Evolutionary conservation across 2,888 invertebrate species (phyloP).

Genomic region (Dorcus parallelipipedus): DNA sequence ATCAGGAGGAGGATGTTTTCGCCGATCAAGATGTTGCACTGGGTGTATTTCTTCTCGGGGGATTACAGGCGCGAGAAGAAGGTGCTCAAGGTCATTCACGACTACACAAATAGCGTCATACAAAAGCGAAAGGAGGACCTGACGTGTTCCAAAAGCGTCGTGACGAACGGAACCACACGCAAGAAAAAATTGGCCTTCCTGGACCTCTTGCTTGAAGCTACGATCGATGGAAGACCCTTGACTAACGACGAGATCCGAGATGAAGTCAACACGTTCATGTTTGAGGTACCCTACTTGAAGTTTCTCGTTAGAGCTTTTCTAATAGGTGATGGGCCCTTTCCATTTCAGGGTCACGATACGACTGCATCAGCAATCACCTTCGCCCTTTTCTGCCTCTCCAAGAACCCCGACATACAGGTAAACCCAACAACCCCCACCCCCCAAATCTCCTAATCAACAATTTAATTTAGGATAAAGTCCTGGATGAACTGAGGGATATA

Average conservation of each 20-base stretch:
- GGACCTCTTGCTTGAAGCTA: not conserved
- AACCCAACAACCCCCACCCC: slow-evolving; percentile 5
- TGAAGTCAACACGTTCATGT: not conserved
- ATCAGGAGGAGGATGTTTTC: slow-evolving; percentile 23
- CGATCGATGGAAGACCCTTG: not conserved
- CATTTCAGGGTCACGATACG: slow-evolving; percentile 42
- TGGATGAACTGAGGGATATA: slow-evolving; percentile 41
- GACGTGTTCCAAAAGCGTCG: not conserved
- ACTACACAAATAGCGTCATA: slow-evolving; percentile 46
- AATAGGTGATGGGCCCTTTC: too few relatives aligned
- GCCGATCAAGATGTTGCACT: slow-evolving; percentile 52
- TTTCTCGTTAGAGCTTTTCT: too few relatives aligned
- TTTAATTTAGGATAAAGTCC: slow-evolving; percentile 24
- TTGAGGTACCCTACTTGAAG: slow-evolving; percentile 29
- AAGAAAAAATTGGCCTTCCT: slow-evolving; percentile 34
- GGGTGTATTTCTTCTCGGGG: slow-evolving; percentile 51
- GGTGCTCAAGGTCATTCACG: slow-evolving; percentile 48
- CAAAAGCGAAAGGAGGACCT: slow-evolving; percentile 42
- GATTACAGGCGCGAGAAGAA: slow-evolving; percentile 55
- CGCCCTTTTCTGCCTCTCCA: slow-evolving; percentile 37
- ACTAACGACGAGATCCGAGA: not conserved
- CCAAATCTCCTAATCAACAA: too few relatives aligned
- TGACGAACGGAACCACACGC: slow-evolving; percentile 23
- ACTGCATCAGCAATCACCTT: slow-evolving; percentile 45
- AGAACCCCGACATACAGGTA: slow-evolving; percentile 22